Percentiles rank a stretch among this genome's conserved stretches.
These are phyloP conservation scores for Sternotherus odoratus DNA, from an alignment of 2,797 vertebrate genomes.

Conservation along the genomic window DNA sequence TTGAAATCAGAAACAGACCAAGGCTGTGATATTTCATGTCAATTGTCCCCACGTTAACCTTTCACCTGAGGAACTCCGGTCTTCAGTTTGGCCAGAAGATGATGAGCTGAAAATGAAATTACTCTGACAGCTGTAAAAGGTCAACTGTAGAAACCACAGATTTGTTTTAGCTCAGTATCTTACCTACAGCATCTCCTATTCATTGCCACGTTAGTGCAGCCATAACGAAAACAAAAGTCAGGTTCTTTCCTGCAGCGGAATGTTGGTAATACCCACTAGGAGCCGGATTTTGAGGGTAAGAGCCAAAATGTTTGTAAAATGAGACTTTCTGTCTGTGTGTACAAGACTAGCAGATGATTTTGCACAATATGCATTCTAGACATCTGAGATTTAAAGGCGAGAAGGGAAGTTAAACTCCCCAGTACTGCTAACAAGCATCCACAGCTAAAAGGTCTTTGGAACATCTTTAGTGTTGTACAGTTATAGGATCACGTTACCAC, in stretches of 20 bases:
- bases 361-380: neutral
- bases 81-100: neutral
- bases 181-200: constrained; percentile 26
- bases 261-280: accelerated
- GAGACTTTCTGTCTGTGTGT: neutral
- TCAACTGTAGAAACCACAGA: constrained; percentile 33
- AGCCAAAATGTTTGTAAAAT: neutral
- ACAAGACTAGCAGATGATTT: neutral
- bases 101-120: constrained; percentile 29
- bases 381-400: neutral
- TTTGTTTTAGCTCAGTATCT: constrained; percentile 27
- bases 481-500: neutral
- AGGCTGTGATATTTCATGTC: constrained; percentile 15
- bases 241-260: neutral
- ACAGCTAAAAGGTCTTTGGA: neutral
- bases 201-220: neutral
- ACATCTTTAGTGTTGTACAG: neutral
- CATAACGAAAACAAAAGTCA: neutral
- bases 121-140: constrained; percentile 63
- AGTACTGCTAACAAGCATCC: neutral
- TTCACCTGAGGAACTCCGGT: constrained; percentile 5
- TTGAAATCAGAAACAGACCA: constrained; percentile 5
- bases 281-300: neutral
- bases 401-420: neutral
- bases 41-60: neutral